These are phyloP conservation scores for Leptodactylus fallax DNA, from an alignment of 2,797 vertebrate genomes.

Conservation along the genomic window DNA sequence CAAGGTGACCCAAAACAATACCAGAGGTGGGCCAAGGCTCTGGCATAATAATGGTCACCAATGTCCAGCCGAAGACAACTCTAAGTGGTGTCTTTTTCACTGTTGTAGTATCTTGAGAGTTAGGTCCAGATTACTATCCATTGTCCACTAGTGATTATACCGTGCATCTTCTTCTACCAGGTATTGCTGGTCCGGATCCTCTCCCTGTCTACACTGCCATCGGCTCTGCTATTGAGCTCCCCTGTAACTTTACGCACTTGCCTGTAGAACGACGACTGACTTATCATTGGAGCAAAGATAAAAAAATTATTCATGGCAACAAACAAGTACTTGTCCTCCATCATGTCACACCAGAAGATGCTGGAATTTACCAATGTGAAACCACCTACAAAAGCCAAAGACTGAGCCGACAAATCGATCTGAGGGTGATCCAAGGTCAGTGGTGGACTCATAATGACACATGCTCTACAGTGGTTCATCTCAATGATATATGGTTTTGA, in stretches of 20 bases:
- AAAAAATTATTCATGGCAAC: background rate
- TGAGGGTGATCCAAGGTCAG: slow-evolving; percentile 57
- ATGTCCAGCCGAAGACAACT: background rate
- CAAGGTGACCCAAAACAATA: background rate
- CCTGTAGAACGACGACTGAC: background rate
- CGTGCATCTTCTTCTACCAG: background rate
- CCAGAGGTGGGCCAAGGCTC: no score
- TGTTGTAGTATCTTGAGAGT: no score
- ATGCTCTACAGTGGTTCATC: background rate
- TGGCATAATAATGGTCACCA: no score
- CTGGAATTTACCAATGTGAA: slow-evolving; percentile 43
- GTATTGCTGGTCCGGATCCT: background rate
- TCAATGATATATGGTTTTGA: background rate
- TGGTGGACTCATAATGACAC: background rate
- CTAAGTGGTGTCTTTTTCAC: no score
- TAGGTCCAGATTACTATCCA: background rate
- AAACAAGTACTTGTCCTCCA: background rate
- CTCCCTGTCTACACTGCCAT: background rate
- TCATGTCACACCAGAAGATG: slow-evolving; percentile 21
- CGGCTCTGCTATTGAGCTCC: slow-evolving; percentile 26
- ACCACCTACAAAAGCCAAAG: slow-evolving; percentile 16
- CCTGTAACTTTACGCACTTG: slow-evolving; percentile 21
- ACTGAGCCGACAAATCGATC: slow-evolving; percentile 2
- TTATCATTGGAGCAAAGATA: slow-evolving; percentile 23
- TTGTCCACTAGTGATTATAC: background rate